A percentile compares a stretch with the other conserved stretches of the same genome.
phyloP scores from a whole-genome alignment of 2,797 vertebrate genomes.

The Acridotheres tristis region DNA sequence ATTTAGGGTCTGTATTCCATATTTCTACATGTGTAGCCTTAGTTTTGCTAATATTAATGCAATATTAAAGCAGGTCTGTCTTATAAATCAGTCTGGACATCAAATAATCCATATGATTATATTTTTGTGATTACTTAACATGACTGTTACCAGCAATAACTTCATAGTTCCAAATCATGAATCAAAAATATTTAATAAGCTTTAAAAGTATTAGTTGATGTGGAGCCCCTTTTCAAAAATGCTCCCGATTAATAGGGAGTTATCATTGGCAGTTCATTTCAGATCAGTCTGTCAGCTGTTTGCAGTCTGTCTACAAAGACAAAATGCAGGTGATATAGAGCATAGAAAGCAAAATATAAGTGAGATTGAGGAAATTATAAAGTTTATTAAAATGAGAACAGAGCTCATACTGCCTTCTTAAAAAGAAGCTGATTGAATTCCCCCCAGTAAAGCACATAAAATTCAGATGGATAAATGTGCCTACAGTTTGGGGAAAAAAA shows the following conservation, averaged over 20 bases:
- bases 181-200: not conserved
- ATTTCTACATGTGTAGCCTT: not conserved
- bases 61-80: not conserved
- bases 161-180: not conserved
- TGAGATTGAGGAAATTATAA: rapidly evolving
- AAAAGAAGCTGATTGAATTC: not conserved
- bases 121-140: not conserved
- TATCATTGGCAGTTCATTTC: not conserved
- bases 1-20: not conserved
- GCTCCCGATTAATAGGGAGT: not conserved
- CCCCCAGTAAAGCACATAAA: not conserved
- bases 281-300: not conserved
- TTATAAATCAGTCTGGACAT: not conserved
- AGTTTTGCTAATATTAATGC: not conserved
- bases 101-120: not conserved
- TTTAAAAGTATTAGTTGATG: not conserved
- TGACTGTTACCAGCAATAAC: not conserved
- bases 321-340: not conserved
- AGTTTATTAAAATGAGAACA: not conserved
- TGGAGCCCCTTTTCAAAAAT: not conserved
- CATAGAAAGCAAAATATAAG: not conserved
- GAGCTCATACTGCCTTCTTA: not conserved
- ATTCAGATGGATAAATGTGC: not conserved
- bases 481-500: not conserved
- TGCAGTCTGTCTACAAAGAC: not conserved